These are phyloP conservation scores for Campoletis sonorensis DNA, from an alignment of 1,140 invertebrate species.

Conservation along the genomic window DNA sequence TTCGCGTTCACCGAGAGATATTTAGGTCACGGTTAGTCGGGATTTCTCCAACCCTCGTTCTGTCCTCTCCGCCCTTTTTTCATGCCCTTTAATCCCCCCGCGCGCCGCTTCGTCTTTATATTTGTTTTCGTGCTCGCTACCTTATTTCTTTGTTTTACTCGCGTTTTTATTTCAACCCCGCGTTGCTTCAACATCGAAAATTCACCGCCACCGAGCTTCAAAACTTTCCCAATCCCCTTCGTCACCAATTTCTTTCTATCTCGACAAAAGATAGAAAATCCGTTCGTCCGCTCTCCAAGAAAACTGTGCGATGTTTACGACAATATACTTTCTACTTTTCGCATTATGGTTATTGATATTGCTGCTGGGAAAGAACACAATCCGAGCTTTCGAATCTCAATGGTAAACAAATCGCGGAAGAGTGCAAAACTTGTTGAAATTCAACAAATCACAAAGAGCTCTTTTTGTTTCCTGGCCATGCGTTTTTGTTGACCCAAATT, in stretches of 20 bases:
- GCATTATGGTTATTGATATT: too few relatives aligned
- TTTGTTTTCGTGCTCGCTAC: conserved; percentile 43
- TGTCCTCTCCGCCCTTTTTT: background rate
- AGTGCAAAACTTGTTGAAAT: too few relatives aligned
- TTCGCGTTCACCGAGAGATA: conserved; percentile 46
- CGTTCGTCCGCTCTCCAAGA: too few relatives aligned
- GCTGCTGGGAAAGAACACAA: too few relatives aligned
- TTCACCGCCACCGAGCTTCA: background rate
- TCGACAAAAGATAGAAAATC: too few relatives aligned
- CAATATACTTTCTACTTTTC: too few relatives aligned
- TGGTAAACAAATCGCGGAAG: too few relatives aligned
- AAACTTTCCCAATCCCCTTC: background rate
- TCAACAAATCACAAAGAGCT: too few relatives aligned
- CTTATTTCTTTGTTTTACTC: conserved; percentile 12
- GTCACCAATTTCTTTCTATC: background rate
- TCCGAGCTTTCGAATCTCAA: too few relatives aligned
- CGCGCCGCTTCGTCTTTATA: conserved; percentile 35
- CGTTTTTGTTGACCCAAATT: too few relatives aligned
- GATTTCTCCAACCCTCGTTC: conserved; percentile 23
- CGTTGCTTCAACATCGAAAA: background rate
- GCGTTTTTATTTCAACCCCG: background rate
- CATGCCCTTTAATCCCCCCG: background rate
- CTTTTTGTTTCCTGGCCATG: too few relatives aligned
- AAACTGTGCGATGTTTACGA: too few relatives aligned
- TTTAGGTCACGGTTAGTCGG: conserved; percentile 52